These are phyloP conservation scores for Rhinogobio ventralis DNA, from an alignment of 2,797 vertebrate genomes.

Conservation along the genomic window DNA sequence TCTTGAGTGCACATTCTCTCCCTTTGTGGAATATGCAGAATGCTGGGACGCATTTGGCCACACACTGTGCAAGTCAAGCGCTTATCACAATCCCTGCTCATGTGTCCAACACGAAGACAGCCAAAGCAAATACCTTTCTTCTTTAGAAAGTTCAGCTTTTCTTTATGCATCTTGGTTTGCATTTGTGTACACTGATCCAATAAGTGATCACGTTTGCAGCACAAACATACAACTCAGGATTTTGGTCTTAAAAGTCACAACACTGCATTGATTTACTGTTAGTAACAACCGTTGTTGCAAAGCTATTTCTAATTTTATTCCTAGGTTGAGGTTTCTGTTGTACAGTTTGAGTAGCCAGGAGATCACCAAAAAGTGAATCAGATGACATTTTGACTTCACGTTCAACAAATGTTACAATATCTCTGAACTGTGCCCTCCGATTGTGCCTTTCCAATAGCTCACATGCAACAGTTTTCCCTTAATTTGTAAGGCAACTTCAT, in stretches of 20 bases:
- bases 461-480: neutral
- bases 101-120: conserved; percentile 8
- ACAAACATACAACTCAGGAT: conserved; percentile 5
- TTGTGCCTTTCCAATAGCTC: neutral
- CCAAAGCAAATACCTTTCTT: neutral
- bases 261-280: neutral
- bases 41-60: neutral
- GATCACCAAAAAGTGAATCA: conserved; percentile 42
- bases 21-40: conserved; percentile 5
- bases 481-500: conserved; percentile 37
- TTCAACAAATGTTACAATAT: conserved; percentile 48
- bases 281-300: conserved; percentile 17
- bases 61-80: neutral
- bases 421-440: conserved; percentile 32
- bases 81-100: conserved; percentile 14
- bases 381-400: conserved; percentile 40
- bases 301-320: conserved; percentile 12
- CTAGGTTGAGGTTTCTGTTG: neutral
- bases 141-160: conserved; percentile 27
- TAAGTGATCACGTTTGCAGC: conserved; percentile 25
- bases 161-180: conserved; percentile 36
- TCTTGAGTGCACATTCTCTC: neutral
- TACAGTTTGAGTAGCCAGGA: neutral
- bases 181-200: conserved; percentile 38
- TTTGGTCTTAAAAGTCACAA: neutral